These are phyloP conservation scores for Mycalesis mineus DNA, from an alignment of 2,888 invertebrate genomes.

Conservation along the genomic window DNA sequence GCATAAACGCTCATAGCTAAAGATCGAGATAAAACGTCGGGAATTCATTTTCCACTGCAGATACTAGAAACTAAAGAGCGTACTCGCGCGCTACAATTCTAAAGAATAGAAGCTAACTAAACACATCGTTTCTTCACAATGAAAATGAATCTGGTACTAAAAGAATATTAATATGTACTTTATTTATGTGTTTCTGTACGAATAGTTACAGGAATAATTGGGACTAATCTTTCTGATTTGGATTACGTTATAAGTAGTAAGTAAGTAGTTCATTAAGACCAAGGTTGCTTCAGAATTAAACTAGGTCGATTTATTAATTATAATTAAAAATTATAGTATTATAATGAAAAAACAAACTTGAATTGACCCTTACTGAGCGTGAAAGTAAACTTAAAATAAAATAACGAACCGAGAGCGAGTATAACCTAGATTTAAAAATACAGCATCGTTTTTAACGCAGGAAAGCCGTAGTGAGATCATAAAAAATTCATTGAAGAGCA, in stretches of 20 bases:
- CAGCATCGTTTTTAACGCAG: not conserved
- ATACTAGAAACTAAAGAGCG: not conserved
- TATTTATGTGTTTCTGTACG: no score
- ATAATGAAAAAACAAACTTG: no score
- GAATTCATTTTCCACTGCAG: not conserved
- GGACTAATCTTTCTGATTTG: no score
- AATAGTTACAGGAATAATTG: no score
- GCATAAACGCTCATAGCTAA: not conserved
- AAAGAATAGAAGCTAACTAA: constrained; percentile 2
- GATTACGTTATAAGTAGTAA: no score
- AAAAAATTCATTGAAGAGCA: not conserved
- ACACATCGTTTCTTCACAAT: not conserved
- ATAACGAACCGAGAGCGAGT: not conserved
- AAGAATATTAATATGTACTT: no score
- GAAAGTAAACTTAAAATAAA: not conserved
- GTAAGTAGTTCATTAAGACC: no score
- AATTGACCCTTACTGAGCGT: not conserved
- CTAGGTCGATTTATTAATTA: no score
- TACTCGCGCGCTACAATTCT: not conserved
- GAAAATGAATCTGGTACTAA: not conserved
- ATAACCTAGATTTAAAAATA: not conserved
- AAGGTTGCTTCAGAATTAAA: no score
- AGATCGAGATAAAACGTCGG: not conserved
- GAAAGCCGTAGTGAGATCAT: not conserved
- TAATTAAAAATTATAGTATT: no score